These are phyloP conservation scores for Acromyrmex heyeri DNA, from an alignment of 1,140 invertebrate genomes.

Conservation along the genomic window DNA sequence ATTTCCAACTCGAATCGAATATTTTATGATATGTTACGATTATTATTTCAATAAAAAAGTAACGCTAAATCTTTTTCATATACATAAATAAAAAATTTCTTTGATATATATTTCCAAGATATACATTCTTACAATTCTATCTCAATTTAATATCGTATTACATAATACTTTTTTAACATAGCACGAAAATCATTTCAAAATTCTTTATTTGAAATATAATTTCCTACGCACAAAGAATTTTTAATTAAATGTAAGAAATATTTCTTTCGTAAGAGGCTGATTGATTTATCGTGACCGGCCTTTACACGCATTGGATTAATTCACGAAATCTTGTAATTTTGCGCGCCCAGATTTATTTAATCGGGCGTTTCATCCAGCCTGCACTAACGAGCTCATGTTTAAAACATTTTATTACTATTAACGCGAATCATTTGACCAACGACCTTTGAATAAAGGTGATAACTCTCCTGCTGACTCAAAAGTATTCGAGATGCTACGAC, in stretches of 20 bases:
- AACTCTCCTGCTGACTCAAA: background rate
- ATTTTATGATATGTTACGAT: background rate
- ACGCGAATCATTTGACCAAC: constrained; percentile 24
- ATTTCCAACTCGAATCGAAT: background rate
- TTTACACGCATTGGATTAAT: background rate
- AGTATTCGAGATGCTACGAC: background rate
- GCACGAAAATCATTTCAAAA: background rate
- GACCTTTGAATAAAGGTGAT: constrained; percentile 36
- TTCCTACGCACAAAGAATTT: background rate
- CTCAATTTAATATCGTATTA: background rate
- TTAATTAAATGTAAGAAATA: background rate
- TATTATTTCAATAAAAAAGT: background rate
- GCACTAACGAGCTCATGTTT: constrained; percentile 26
- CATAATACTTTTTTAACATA: background rate
- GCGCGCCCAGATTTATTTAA: constrained; percentile 24
- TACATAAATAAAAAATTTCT: background rate
- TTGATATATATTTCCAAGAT: background rate
- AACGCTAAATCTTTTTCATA: background rate
- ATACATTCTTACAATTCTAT: background rate
- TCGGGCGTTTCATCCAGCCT: background rate
- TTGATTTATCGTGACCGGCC: constrained; percentile 9
- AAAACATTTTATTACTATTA: constrained; percentile 25
- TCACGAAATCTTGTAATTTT: constrained; percentile 12
- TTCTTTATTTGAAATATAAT: no score
- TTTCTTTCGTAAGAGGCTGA: background rate